Conservation (phyloP, 2,888 invertebrate species). For the Pristionchus exspectatus region DNA sequence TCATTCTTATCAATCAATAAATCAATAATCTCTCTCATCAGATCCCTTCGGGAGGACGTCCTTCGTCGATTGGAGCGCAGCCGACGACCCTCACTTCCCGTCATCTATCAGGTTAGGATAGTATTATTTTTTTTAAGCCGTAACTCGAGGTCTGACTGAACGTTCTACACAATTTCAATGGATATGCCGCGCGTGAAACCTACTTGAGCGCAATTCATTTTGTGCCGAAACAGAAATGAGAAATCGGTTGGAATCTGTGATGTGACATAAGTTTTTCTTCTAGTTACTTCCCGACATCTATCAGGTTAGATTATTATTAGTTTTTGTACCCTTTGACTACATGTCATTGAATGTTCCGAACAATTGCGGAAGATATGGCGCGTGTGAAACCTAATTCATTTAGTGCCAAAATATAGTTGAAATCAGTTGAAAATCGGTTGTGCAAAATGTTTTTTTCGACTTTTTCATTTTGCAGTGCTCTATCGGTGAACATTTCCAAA, state of each 20-base stretch:
- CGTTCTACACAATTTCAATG: not conserved
- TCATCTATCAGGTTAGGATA: constrained; percentile 36
- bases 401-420: too few species aligned
- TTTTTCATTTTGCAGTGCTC: not conserved
- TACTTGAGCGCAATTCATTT: not conserved
- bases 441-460: too few species aligned
- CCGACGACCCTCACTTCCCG: constrained; percentile 47
- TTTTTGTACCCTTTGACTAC: not conserved
- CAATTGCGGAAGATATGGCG: not conserved
- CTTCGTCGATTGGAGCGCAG: constrained; percentile 51
- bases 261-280: too few species aligned
- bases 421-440: too few species aligned
- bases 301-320: not conserved
- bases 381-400: not conserved
- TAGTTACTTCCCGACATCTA: constrained; percentile 51
- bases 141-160: not conserved
- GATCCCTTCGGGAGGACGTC: constrained; percentile 53
- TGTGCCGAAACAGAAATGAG: not conserved
- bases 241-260: too few species aligned
- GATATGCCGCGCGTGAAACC: not conserved
- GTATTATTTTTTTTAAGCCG: not conserved
- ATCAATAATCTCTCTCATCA: constrained; percentile 7
- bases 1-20: not conserved
- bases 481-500: too few species aligned
- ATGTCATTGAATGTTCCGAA: not conserved